Base-by-base conservation (phyloP, 2,888 invertebrate species). In the Octodonta nipae region DNA sequence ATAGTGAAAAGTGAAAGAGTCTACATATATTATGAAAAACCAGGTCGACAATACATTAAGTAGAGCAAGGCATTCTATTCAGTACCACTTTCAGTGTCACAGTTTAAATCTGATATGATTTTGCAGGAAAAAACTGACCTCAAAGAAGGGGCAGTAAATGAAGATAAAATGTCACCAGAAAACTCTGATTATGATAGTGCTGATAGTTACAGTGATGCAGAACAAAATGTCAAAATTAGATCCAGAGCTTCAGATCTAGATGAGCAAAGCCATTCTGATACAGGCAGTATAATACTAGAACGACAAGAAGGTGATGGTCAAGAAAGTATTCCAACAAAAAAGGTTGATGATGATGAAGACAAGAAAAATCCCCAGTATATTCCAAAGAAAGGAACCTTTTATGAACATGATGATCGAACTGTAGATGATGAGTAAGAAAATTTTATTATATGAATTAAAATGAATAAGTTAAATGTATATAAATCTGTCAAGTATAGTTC, bases 311-410 rank as follows among this genome's bases (percentile, higher is more conserved):
- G 78, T 1, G 83, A 82, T 54, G 78, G 73, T 28, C 78, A 82
- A 69, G 78, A 72, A 56, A 58, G 59, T 42, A 38, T 50, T 2
- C 59, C 61, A 5, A 33, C 45, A 35, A 78, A 79, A 42, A 75
- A 83, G 44, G 74, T 92, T 2, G 93, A 93, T 55, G 83, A 86
- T 52, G 91, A 89, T 52, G 92, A 93, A 56, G 95, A 95, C 56
- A 71, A 87, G 25, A 82, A 91, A 56, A 93, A 95, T 65, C 95
- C 95, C 1, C 93, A 95, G 53, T 95, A 92, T 61, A 92, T 95
- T 45, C 95, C 95, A 0, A 89, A 93, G 58, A 73, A 83, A 44
- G 95, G 95, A 1, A 87, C 87, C 1, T 95, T 95, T 60, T 95
- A 95, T 52, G 95, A 95, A 49, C 95, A 95, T 52, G 95, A 95